Evolutionary conservation across 2,113 vertebrate genomes (phyloP).

Genomic region (Lathamus discolor): DNA sequence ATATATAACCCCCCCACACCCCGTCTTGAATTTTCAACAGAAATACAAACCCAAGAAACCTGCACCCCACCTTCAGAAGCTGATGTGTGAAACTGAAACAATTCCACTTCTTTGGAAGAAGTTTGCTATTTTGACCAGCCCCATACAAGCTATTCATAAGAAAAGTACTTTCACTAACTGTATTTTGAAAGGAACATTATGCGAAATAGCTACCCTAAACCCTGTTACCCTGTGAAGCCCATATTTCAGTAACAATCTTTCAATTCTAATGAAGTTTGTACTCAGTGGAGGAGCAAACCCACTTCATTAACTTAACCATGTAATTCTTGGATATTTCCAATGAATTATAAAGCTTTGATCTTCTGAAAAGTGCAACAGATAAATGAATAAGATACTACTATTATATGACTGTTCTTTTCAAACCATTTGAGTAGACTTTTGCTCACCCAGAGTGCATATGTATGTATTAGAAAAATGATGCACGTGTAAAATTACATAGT

Average conservation of each 20-base stretch:
- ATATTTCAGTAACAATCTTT: not conserved
- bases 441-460: not conserved
- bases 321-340: slow-evolving; percentile 1
- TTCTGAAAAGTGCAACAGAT: not conserved
- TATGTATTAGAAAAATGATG: not conserved
- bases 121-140: not conserved
- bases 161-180: not conserved
- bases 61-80: not conserved
- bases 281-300: not conserved
- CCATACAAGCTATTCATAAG: not conserved
- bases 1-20: not conserved
- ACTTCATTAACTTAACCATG: not conserved
- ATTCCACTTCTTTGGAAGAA: not conserved
- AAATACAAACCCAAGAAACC: not conserved
- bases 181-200: not conserved
- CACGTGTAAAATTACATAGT: not conserved
- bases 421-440: not conserved
- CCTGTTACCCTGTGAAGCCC: not conserved
- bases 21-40: not conserved
- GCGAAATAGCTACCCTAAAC: not conserved
- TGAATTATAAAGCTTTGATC: slow-evolving; percentile 13
- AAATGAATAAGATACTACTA: not conserved
- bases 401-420: not conserved
- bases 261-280: not conserved
- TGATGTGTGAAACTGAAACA: not conserved